Evolutionary conservation across 2,797 vertebrate genomes (phyloP), one percentile per base, ranked within the genome.

Genomic region (Schizopygopsis pylzovi): DNA sequence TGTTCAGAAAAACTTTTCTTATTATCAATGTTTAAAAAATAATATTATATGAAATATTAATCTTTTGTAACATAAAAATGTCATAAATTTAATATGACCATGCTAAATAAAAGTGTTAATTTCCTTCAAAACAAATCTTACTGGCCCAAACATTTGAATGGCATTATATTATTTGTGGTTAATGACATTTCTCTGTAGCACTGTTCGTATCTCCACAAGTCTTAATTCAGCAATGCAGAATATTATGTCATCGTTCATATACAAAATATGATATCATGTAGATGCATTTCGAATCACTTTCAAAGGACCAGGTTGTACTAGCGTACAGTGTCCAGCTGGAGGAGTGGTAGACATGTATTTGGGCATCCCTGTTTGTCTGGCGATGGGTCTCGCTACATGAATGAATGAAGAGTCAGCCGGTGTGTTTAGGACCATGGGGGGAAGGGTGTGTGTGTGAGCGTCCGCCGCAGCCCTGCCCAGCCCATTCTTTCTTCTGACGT

Each of bases 401-500:
- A 87, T 91, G 88, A 92, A 92, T 89, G 88, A 80, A 80, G 52
- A n/a, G n/a, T 10, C 59, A 33, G 33, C 6, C 41, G 2, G 41
- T 73, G 68, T 85, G 67, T 81, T 85, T 85, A 85, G 84, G 84
- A 85, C 68, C 84, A 81, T 85, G 83, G 79, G 70, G 70, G 87
- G 83, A 77, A 81, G 87, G 70, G 81, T 85, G 85, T 71, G 82
- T 33, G 41, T 20, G 82, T 8, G 89, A 8, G 89, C 85, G 88
- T 72, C 61, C 78, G 84, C 92, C 86, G 92, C 92, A 89, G 91
- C 91, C 90, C 92, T 89, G 91, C 92, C 90, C 89, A 85, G 89
- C 82, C 88, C 89, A 81, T 90, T 90, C 87, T 91, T 84, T 84
- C 81, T 78, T 83, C 85, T 89, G 92, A 93, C 94, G 92, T 93